Conservation (phyloP, 1,140 invertebrate genomes). For the Philotrypesis tridentata region DNA sequence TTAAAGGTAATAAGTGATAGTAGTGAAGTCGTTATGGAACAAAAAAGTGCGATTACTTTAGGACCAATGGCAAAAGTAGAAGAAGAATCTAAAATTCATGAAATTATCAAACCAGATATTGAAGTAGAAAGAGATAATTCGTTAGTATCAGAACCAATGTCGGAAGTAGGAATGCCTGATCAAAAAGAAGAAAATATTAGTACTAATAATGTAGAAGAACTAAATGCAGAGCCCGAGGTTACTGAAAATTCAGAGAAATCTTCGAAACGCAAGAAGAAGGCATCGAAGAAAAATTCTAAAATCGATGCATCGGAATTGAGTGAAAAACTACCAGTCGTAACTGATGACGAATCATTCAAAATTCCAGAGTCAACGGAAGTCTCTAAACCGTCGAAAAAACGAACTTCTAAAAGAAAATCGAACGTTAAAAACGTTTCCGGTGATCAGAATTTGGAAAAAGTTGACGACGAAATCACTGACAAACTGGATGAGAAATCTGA, state of each 20-base stretch:
- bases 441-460: conserved; percentile 17
- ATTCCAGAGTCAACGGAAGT: conserved; percentile 52
- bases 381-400: conserved; percentile 52
- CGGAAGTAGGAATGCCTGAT: not conserved
- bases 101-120: not conserved
- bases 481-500: conserved; percentile 19
- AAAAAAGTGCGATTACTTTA: conserved; percentile 22
- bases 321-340: not conserved
- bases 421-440: conserved; percentile 35
- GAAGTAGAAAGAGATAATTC: not conserved
- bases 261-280: conserved; percentile 8
- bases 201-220: not conserved
- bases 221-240: not conserved
- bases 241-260: not conserved
- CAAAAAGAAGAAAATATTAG: not conserved
- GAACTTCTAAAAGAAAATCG: conserved; percentile 55
- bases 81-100: not conserved
- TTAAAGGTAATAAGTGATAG: not conserved
- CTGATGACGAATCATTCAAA: conserved; percentile 50
- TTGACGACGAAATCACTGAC: not conserved
- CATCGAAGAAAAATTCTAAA: not conserved
- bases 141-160: not conserved
- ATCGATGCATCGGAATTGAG: not conserved
- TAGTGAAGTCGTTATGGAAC: not conserved
- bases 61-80: conserved; percentile 25